Base-by-base conservation (phyloP, 2,113 vertebrate genomes). In the Sturnus vulgaris region DNA sequence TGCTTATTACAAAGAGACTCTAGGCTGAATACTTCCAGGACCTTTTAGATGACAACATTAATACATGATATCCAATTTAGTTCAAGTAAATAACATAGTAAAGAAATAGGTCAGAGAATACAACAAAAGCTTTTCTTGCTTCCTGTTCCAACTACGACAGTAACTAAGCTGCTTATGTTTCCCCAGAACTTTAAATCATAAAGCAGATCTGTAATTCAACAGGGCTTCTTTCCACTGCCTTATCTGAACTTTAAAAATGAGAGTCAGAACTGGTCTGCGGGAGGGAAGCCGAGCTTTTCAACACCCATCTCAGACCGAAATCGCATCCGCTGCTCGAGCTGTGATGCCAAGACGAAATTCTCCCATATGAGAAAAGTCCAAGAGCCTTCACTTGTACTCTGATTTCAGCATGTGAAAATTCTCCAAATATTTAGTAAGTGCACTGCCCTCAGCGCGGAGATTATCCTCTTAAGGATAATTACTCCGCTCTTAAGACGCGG, bases 21-120 rank as follows among this genome's bases (percentile, higher is more conserved):
- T 71, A 92, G 60, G 47, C 71, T 71, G 60, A 72, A 56, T 70
- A 82, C 15, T 82, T 80, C 40, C 39, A 71, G 56, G 56, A 12
- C 20, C 19, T 94, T 91, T 93, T n/a, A 61, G 63, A 88, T 60
- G 28, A 82, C 64, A 78, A 53, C 25, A 68, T 71, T 86, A 96
- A 88, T 92, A 63, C 33, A 39, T 4, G 23, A 53, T 47, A 88
- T 88, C 85, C 60, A 69, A 84, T 90, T 86, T 68, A 88, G 37
- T 93, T 88, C 16, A 60, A 92, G 60, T 73, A 93, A 96, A 73
- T 86, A 91, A 77, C 78, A 47, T 1, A 7, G 49, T 50, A 71
- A 94, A 96, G 64, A 97, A 96, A 94, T 15, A 95, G 86, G 86
- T 93, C 93, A 95, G 72, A 73, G 68, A 86, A 79, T 15, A 86